Conservation (phyloP, 1,140 invertebrate genomes). For the Muscidifurax raptorellus region DNA sequence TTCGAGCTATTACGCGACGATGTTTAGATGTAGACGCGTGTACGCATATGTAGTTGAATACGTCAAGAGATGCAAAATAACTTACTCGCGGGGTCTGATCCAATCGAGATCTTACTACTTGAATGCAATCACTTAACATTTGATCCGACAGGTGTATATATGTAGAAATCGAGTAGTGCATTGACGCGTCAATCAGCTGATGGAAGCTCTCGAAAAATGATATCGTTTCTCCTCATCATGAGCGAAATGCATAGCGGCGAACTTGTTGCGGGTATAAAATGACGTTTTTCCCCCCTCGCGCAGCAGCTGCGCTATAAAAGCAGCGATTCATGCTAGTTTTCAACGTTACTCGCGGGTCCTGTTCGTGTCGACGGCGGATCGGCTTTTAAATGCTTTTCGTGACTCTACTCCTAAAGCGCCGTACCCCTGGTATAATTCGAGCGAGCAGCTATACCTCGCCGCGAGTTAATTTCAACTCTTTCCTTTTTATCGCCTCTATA, state of each 20-base stretch:
- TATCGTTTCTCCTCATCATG: not conserved
- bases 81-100: not conserved
- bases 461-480: not conserved
- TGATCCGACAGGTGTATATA: not conserved
- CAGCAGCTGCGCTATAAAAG: not conserved
- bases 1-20: no score
- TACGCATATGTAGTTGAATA: no score
- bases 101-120: not conserved
- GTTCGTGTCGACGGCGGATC: slow-evolving; percentile 3
- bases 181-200: slow-evolving; percentile 10
- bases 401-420: slow-evolving; percentile 19
- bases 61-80: not conserved
- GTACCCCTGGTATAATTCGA: not conserved
- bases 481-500: not conserved
- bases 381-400: slow-evolving; percentile 46
- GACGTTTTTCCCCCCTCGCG: slow-evolving; percentile 3
- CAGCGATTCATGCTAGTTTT: not conserved
- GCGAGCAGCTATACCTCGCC: not conserved
- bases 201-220: slow-evolving; percentile 6
- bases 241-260: not conserved
- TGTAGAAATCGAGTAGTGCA: not conserved
- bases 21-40: no score
- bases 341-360: not conserved
- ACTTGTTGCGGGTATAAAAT: slow-evolving; percentile 22
- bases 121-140: not conserved